Evolutionary conservation across 2,797 vertebrate genomes (phyloP).

Genomic region (Neosalanx taihuensis): DNA sequence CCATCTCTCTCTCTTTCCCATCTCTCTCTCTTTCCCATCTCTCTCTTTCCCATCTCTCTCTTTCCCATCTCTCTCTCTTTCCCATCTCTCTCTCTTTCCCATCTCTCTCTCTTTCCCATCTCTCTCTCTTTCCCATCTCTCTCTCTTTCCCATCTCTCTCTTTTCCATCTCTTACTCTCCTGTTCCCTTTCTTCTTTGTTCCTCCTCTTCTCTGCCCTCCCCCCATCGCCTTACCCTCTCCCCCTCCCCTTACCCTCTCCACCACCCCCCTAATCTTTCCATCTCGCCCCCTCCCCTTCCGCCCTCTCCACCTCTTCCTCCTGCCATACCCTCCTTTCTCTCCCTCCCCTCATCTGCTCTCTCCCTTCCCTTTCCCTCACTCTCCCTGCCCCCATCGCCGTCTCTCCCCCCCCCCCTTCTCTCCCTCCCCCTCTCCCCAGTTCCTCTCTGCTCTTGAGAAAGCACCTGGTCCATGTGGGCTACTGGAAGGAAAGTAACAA

Average conservation of each 20-base stretch:
- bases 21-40: background rate
- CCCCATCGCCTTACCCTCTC: background rate
- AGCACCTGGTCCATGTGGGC: slow-evolving; percentile 87
- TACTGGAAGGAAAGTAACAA: slow-evolving; percentile 93
- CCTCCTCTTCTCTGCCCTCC: background rate
- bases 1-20: background rate
- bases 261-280: too few relatives aligned
- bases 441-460: slow-evolving; percentile 86
- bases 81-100: too few relatives aligned
- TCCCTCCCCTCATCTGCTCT: background rate
- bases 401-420: too few relatives aligned
- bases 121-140: too few relatives aligned
- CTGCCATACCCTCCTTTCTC: background rate
- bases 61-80: too few relatives aligned
- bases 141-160: too few relatives aligned
- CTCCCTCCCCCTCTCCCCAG: slow-evolving; percentile 60
- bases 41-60: too few relatives aligned
- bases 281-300: background rate
- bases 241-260: background rate
- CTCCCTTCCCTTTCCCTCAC: background rate
- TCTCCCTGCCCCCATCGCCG: too few relatives aligned
- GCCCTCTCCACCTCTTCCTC: background rate
- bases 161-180: background rate
- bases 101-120: background rate
- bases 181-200: background rate